Percentiles rank a stretch among this genome's conserved stretches.
Evolutionary conservation across 2,113 vertebrate species (phyloP).

Genomic region (Dunckerocampus dactyliophorus): DNA sequence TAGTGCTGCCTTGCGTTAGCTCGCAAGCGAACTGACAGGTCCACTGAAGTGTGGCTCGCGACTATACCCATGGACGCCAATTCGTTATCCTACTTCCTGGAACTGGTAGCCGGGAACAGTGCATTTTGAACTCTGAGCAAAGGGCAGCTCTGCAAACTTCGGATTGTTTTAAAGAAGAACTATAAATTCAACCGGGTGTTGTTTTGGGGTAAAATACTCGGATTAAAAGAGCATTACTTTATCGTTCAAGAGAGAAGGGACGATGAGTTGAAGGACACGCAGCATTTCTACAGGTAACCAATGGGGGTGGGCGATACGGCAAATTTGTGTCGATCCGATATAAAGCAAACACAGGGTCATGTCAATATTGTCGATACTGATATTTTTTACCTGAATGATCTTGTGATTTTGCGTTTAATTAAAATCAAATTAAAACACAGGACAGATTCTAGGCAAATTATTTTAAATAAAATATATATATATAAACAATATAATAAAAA

Average conservation of each 20-base stretch:
- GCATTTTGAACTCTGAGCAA: conserved; percentile 77
- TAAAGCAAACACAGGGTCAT: too few relatives aligned
- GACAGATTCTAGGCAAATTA: too few relatives aligned
- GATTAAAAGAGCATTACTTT: conserved; percentile 80
- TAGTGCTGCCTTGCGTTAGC: conserved; percentile 13
- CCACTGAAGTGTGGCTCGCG: conserved; percentile 73
- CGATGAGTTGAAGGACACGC: conserved; percentile 76
- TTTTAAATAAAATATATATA: too few relatives aligned
- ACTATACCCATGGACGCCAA: conserved; percentile 77
- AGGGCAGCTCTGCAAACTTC: conserved; percentile 78
- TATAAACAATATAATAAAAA: too few relatives aligned
- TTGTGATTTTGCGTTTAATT: too few relatives aligned
- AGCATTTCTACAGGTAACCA: conserved; percentile 83
- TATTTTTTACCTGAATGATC: too few relatives aligned
- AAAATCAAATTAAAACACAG: too few relatives aligned
- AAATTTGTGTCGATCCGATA: too few relatives aligned
- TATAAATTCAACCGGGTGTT: conserved; percentile 81
- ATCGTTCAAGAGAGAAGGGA: conserved; percentile 81
- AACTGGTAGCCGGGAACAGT: conserved; percentile 74
- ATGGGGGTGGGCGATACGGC: too few relatives aligned
- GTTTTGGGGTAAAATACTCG: conserved; percentile 89
- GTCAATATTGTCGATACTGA: too few relatives aligned
- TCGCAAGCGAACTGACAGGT: not conserved
- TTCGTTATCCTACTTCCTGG: conserved; percentile 71
- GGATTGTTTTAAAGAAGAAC: conserved; percentile 76